Conservation (phyloP, 1,140 invertebrate species). For the Drosophila saltans region DNA sequence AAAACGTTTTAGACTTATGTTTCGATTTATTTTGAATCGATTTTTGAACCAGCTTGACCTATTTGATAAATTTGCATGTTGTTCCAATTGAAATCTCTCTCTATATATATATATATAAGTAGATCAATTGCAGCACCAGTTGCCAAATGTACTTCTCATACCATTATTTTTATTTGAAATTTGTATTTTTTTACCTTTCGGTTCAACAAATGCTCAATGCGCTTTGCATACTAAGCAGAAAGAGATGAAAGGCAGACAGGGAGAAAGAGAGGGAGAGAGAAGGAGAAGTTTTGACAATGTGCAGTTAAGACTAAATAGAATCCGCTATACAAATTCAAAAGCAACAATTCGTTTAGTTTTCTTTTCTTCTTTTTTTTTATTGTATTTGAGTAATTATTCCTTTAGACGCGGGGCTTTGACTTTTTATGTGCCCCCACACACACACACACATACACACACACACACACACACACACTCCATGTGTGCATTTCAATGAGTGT, state of each 20-base stretch:
- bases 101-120: not conserved
- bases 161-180: slow-evolving; percentile 4
- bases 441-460: not conserved
- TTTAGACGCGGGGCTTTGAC: not conserved
- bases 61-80: not conserved
- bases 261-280: not conserved
- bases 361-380: not conserved
- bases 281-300: slow-evolving; percentile 28
- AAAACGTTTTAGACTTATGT: no score
- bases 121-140: slow-evolving; percentile 4
- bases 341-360: not conserved
- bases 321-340: slow-evolving; percentile 50
- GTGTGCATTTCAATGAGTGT: slow-evolving; percentile 70
- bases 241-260: not conserved
- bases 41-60: slow-evolving; percentile 1
- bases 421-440: slow-evolving; percentile 54
- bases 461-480: slow-evolving; percentile 31
- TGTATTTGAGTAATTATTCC: slow-evolving; percentile 9
- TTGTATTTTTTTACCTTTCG: not conserved
- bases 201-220: slow-evolving; percentile 28
- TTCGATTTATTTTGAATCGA: not conserved
- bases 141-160: slow-evolving; percentile 3
- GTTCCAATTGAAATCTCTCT: not conserved
- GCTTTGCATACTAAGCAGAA: slow-evolving; percentile 33
- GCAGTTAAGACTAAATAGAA: slow-evolving; percentile 63